Conservation (phyloP, 2,113 vertebrate species). For the Pogona vitticeps region DNA sequence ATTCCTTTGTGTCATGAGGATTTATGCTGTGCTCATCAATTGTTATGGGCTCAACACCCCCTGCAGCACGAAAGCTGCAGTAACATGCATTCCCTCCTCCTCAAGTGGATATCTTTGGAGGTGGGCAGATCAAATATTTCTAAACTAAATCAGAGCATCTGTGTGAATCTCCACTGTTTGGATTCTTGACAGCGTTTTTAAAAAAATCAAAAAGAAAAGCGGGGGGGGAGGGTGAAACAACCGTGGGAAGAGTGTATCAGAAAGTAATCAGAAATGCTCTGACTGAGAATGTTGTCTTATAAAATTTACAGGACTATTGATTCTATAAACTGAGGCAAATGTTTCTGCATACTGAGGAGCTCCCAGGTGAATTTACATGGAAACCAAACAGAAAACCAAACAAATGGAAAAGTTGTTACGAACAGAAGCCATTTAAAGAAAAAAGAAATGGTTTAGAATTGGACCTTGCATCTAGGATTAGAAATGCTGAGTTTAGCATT, state of each 20-base stretch:
- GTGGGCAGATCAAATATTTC: conserved; percentile 64
- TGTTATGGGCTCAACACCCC: background rate
- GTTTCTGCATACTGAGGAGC: conserved; percentile 38
- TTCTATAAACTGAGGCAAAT: conserved; percentile 43
- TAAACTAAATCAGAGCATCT: conserved; percentile 63
- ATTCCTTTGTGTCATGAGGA: conserved; percentile 28
- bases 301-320: conserved; percentile 29
- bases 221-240: background rate
- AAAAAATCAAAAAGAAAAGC: background rate
- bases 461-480: background rate
- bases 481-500: conserved; percentile 6
- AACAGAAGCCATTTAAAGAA: background rate
- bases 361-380: conserved; percentile 45
- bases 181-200: conserved; percentile 46
- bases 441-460: background rate
- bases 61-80: conserved; percentile 32
- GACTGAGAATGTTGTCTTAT: conserved; percentile 42
- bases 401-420: conserved; percentile 30
- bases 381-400: conserved; percentile 35
- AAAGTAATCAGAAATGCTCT: conserved; percentile 48
- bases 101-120: conserved; percentile 52
- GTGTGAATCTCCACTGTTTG: conserved; percentile 47
- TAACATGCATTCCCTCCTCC: conserved; percentile 22
- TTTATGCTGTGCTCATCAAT: conserved; percentile 32
- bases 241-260: conserved; percentile 30